Evolutionary conservation across 1,140 invertebrate genomes (phyloP).

Genomic region (Drosophila prosaltans): DNA sequence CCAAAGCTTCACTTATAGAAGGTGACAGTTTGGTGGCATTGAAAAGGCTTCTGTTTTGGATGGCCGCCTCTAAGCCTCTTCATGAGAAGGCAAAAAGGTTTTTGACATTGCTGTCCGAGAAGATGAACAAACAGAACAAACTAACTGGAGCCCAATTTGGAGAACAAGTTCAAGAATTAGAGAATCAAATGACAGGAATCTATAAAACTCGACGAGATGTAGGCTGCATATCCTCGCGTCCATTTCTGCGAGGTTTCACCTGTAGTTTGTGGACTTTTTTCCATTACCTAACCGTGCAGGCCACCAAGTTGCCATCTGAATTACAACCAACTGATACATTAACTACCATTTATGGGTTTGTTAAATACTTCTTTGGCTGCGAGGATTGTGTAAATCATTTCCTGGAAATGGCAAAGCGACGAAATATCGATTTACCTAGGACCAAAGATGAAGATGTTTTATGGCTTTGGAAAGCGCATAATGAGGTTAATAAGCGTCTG

Average conservation of each 20-base stretch:
- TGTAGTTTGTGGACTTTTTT: slow-evolving; percentile 98
- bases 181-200: slow-evolving; percentile 25
- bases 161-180: not conserved
- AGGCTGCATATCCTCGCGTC: slow-evolving; percentile 87
- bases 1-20: slow-evolving; percentile 33
- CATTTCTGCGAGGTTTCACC: slow-evolving; percentile 92
- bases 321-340: slow-evolving; percentile 86
- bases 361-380: slow-evolving; percentile 97
- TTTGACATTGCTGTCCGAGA: slow-evolving; percentile 20
- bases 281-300: slow-evolving; percentile 94
- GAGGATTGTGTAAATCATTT: slow-evolving; percentile 95
- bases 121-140: not conserved
- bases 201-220: slow-evolving; percentile 84
- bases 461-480: slow-evolving; percentile 98
- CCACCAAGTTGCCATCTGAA: slow-evolving; percentile 84
- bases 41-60: slow-evolving; percentile 29
- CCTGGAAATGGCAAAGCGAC: slow-evolving; percentile 87
- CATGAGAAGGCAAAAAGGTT: slow-evolving; percentile 37
- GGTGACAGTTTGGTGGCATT: slow-evolving; percentile 35
- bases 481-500: slow-evolving; percentile 94
- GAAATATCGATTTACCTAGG: slow-evolving; percentile 87
- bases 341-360: slow-evolving; percentile 91
- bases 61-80: slow-evolving; percentile 39
- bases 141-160: slow-evolving; percentile 24
- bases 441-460: slow-evolving; percentile 89